phyloP scores from a whole-genome alignment of 2,113 vertebrate genomes.

The Leptocoma aspasia region DNA sequence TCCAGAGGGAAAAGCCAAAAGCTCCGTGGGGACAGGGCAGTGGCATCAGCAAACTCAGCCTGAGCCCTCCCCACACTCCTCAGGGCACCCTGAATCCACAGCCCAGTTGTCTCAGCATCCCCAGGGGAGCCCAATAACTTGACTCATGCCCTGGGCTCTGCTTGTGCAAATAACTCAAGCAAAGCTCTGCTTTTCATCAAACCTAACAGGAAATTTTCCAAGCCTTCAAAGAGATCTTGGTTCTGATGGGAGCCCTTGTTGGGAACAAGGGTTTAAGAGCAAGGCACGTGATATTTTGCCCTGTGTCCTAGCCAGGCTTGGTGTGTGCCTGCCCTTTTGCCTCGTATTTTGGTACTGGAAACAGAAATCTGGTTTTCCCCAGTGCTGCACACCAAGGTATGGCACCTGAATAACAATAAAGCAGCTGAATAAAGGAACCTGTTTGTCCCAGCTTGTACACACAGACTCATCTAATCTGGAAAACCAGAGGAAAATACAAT shows the following conservation, averaged over 20 bases:
- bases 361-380: neutral
- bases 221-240: conserved; percentile 12
- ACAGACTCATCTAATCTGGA: neutral
- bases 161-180: neutral
- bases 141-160: neutral
- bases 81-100: neutral
- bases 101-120: neutral
- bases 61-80: neutral
- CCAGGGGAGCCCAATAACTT: neutral
- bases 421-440: neutral
- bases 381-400: neutral
- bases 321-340: neutral
- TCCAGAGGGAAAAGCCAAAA: neutral
- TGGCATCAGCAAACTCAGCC: neutral
- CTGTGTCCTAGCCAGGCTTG: neutral
- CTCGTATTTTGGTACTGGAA: neutral
- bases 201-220: conserved; percentile 3
- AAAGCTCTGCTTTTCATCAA: conserved; percentile 35
- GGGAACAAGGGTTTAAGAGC: neutral
- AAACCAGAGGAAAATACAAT: neutral
- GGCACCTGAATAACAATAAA: neutral
- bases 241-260: neutral
- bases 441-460: neutral
- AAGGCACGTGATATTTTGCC: neutral
- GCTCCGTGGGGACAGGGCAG: neutral